Evolutionary conservation across 2,888 invertebrate genomes (phyloP), one percentile per base, ranked within the genome.

Genomic region (Mayetiola destructor): DNA sequence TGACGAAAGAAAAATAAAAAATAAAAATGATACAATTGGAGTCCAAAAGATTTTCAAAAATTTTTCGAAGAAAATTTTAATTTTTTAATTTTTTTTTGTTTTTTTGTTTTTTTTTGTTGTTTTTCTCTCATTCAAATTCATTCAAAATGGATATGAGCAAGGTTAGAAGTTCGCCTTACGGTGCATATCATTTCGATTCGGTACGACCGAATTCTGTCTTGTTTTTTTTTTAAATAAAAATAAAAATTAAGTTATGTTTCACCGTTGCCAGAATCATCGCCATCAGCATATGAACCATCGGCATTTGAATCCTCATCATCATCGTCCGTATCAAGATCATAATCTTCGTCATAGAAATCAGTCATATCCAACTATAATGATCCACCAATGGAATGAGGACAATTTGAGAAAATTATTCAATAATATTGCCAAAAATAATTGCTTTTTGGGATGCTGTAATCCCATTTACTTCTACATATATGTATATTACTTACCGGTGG

Each of bases 291-390:
- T 57, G 83, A 84, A 56, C 81, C 85, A 57, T 80, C 83, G 40
- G 78, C 75, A 60, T 80, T 80, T 63, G 82, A 77, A 65, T 82
- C 80, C 63, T 76, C 76, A 67, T 80, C 81, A 66, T 76, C 76
- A 67, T 80, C 81, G 66, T 85, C 84, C 2, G 82, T 79, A 65
- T 84, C 84, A 62, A 90, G 78, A 69, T 91, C 92, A 70, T 93
- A 93, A 69, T 93, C 93, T 70, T 92, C 92, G 68, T 93, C 92
- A 76, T 94, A 94, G 74, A 93, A 94, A 72, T 95, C 96, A 63
- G 91, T 89, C 82, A 92, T 88, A 71, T 95, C 95, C 64, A 87
- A 74, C 72, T 80, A 77, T 9, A 67, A 68, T 57, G 20, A 32
- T 32, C 10, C 6, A 9, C 10, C 10, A 32, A 32, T 9, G 10